Percentiles rank a stretch among this genome's conserved stretches.
Conservation (phyloP, 2,888 invertebrate genomes). For the Panopea generosa region DNA sequence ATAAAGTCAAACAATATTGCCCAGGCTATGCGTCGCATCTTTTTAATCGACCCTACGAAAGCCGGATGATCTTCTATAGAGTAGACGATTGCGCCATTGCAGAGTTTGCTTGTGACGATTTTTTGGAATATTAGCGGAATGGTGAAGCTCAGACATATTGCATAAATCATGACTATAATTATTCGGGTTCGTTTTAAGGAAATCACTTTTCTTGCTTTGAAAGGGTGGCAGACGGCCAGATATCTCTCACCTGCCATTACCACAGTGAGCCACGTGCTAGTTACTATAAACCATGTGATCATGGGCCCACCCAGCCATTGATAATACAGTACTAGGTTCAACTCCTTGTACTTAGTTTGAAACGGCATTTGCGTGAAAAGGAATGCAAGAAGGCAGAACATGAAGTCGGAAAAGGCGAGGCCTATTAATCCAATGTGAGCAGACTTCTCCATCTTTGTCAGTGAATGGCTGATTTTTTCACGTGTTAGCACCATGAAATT, state of each 20-base stretch:
- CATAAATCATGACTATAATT: constrained; percentile 74
- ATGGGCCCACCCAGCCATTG: constrained; percentile 74
- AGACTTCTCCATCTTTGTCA: constrained; percentile 82
- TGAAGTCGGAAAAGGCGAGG: constrained; percentile 82
- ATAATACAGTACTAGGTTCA: constrained; percentile 72
- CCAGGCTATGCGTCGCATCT: constrained; percentile 75
- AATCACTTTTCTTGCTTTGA: constrained; percentile 81
- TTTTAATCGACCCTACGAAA: constrained; percentile 63
- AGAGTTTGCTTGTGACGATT: constrained; percentile 60
- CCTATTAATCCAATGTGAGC: constrained; percentile 83
- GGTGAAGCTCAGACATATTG: constrained; percentile 71
- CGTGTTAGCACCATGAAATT: constrained; percentile 80
- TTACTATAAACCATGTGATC: constrained; percentile 82
- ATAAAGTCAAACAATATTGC: constrained; percentile 80
- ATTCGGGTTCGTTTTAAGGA: constrained; percentile 78
- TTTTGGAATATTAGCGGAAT: constrained; percentile 78
- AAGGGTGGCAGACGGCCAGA: constrained; percentile 83
- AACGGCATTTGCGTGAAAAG: constrained; percentile 75
- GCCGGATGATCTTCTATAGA: constrained; percentile 55
- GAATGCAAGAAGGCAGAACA: constrained; percentile 81
- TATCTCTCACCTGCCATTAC: constrained; percentile 84
- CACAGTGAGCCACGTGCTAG: constrained; percentile 83
- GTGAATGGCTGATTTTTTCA: constrained; percentile 76
- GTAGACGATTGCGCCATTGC: constrained; percentile 61
- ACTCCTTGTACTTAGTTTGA: constrained; percentile 56